Conservation (phyloP, 2,888 invertebrate species). For the Acleris laterana region DNA sequence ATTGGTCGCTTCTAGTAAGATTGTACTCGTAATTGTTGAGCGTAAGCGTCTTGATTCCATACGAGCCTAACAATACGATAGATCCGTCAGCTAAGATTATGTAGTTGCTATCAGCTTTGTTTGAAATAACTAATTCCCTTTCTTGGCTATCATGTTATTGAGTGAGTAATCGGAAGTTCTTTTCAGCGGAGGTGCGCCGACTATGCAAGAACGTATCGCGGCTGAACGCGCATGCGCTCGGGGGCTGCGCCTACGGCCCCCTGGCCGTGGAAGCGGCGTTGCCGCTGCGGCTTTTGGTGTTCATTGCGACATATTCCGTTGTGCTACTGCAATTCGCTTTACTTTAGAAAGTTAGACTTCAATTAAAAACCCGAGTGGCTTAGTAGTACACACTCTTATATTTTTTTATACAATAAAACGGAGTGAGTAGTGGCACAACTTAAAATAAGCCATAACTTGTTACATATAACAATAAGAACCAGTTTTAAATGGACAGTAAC, state of each 20-base stretch:
- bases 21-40: no score
- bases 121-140: not conserved
- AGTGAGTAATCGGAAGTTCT: not conserved
- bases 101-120: not conserved
- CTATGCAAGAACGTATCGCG: slow-evolving; percentile 20
- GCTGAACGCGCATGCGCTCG: not conserved
- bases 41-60: no score
- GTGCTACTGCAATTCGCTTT: slow-evolving; percentile 26
- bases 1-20: no score
- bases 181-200: not conserved
- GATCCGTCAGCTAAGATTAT: not conserved
- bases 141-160: no score
- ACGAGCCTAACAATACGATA: no score
- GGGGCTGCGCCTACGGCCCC: slow-evolving; percentile 6
- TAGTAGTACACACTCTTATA: no score
- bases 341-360: not conserved
- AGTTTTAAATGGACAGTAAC: no score
- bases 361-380: no score
- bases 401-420: no score
- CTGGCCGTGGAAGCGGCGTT: slow-evolving; percentile 24
- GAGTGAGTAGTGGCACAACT: no score
- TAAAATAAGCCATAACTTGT: no score
- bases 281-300: slow-evolving; percentile 21
- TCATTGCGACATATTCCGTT: slow-evolving; percentile 11
- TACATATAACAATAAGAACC: no score